Base-by-base conservation (phyloP, 53 echinoderm and acorn worm genomes). In the Patiria pectinifera region DNA sequence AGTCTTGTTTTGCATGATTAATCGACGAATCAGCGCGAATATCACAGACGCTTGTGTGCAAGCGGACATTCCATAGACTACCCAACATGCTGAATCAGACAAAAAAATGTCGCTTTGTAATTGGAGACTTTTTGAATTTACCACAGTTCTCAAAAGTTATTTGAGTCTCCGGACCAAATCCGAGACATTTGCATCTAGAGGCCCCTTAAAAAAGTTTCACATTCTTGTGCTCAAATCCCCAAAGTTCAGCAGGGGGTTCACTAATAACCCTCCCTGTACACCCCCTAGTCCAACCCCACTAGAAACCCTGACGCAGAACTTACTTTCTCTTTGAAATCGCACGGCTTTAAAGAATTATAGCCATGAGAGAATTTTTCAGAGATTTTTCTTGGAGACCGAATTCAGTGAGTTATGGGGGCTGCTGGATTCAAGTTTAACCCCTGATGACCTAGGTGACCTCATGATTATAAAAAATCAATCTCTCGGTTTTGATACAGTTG, bases 401-500 rank as follows among this genome's bases (percentile, higher is more conserved):
- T 86, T 48, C 12, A 75, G 21, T 86, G 86, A 86, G 49, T 72
- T 86, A 86, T 86, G 72, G 49, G 47, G 4, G 10, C 72, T 11
- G 25, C 74, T 72, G 45, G 48, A 43, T 45, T 62, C 66, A n/a
- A 66, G 19, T 43, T 85, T 26, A 66, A 85, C 85, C 85, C 45
- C 66, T 66, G 76, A 76, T n/a, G 35, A 35, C 35, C 76, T 24
- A 14, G 53, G 53, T 8, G 53, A 53, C 53, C 53, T 53, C 59
- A 49, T 76, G 86, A 75, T 86, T 86, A 86, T 53, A 26, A 86
- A 86, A 48, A 86, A 48, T 26, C 26, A 60, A 26, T 43, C 72
- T 18, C 43, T 9, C 48, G 48, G 86, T 49, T 19, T 23, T 10
- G n/a, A 48, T 82, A 82, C 83, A 58, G 59, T 82, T 46, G 75